Evolutionary conservation across 23 tunicate genomes (phyloP), one percentile per base, ranked within the genome.

Genomic region (Ciona savignyi): DNA sequence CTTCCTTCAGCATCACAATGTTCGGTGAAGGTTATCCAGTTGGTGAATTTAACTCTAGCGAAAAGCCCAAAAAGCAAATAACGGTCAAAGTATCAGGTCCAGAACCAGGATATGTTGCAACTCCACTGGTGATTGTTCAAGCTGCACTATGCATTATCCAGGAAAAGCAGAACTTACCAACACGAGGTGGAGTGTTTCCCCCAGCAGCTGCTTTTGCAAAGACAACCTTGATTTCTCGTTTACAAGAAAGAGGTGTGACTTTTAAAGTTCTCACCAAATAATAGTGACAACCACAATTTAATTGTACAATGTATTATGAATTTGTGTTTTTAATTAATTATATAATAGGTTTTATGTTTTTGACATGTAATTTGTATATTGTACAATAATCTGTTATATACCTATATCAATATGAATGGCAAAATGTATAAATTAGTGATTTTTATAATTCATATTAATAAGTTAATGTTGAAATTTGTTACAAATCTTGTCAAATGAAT

Each of bases 91-190:
- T 94, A 2, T 34, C 77, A 23, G 99, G 95, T 20, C 95, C 95
- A 6, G 99, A 94, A 60, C 66, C 93, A 20, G 99, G 99, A 21
- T 94, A 94, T 60, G 86, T 78, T 29, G 83, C 83, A 20, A 94
- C 99, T 4, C 85, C 99, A 0, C 64, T 68, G 2, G 62, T 74
- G 0, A 60, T 94, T 77, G 99, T 94, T 3, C 90, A 83, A 72
- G 32, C 77, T 27, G 89, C 90, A 19, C 63, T 74, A 21, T 69
- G 63, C 1, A 71, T 87, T 32, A 56, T 79, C 20, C 70, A 87
- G 29, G 99, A 94, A 69, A 78, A 65, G 65, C 68, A 83, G 21
- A 63, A 71, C 28, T 67, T 94, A 21, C 95, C 90, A 66, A 72
- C 22, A 29, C 3, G 35, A 34, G 99, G 99, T 25, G 99, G 99